A percentile compares a stretch with the other conserved stretches of the same genome.
These are phyloP conservation scores for Micrastur ruficollis DNA, from an alignment of 2,797 vertebrate genomes.

Conservation along the genomic window DNA sequence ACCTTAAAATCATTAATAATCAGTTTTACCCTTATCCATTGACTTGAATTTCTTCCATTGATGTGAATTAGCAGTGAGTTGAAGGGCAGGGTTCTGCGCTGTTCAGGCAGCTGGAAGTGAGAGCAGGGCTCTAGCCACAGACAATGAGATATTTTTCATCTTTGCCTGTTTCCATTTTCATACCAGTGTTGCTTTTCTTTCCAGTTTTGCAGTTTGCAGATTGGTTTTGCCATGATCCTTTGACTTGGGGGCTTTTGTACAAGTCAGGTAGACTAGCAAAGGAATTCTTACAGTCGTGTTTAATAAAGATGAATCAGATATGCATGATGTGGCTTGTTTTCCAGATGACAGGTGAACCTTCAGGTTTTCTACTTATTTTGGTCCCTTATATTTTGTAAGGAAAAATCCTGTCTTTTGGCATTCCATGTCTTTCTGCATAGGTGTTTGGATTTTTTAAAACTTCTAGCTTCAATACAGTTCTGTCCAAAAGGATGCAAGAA, in stretches of 20 bases:
- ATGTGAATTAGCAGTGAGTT: not conserved
- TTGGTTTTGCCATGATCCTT: conserved; percentile 41
- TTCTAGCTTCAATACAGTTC: not conserved
- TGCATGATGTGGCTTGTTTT: not conserved
- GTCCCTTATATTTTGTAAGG: not conserved
- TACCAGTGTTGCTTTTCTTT: conserved; percentile 14
- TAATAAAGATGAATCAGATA: not conserved
- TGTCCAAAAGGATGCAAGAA: not conserved
- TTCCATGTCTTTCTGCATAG: not conserved
- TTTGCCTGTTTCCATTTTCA: conserved; percentile 38
- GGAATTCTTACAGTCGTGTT: not conserved
- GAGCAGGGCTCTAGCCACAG: conserved; percentile 14
- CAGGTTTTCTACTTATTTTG: not conserved
- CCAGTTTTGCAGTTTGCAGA: conserved; percentile 32
- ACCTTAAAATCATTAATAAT: not conserved
- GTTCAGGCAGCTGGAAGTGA: not conserved
- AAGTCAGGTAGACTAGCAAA: not conserved
- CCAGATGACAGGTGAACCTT: not conserved
- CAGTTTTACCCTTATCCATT: not conserved
- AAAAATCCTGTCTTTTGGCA: not conserved
- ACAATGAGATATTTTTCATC: not conserved
- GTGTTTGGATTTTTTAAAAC: not conserved
- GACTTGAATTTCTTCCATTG: not conserved
- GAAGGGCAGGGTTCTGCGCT: not conserved
- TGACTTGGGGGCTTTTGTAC: conserved; percentile 7